Conservation (phyloP, 2,797 vertebrate species). For the Remorina albescens region DNA sequence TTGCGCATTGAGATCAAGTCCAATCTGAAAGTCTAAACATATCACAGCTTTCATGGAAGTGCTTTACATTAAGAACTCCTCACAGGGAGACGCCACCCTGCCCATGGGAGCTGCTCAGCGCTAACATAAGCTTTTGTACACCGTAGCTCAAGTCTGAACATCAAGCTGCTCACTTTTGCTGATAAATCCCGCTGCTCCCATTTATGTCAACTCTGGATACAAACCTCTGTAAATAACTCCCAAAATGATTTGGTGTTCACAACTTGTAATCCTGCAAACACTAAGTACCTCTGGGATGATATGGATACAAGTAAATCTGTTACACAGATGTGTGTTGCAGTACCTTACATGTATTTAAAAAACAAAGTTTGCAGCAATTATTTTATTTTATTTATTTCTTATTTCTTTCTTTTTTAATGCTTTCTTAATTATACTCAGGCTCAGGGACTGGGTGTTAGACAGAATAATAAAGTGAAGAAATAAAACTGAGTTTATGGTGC, state of each 20-base stretch:
- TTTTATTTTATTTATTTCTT: too few species aligned
- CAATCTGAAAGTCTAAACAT: background rate
- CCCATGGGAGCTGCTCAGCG: slow-evolving; percentile 2
- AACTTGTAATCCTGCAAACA: slow-evolving; percentile 57
- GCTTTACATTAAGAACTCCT: background rate
- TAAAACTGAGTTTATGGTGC: background rate
- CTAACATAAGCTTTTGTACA: background rate
- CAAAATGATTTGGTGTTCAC: slow-evolving; percentile 55
- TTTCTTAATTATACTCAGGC: slow-evolving; percentile 1
- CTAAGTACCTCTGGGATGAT: slow-evolving; percentile 47
- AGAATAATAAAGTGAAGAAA: background rate
- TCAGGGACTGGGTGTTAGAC: slow-evolving; percentile 1
- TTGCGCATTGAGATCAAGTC: background rate
- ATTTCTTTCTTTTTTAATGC: background rate
- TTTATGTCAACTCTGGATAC: slow-evolving; percentile 47
- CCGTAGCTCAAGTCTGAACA: slow-evolving; percentile 20
- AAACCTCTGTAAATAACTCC: slow-evolving; percentile 52
- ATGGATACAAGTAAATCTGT: slow-evolving; percentile 44
- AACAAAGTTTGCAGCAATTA: slow-evolving; percentile 19
- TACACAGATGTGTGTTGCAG: slow-evolving; percentile 8
- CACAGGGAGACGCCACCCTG: background rate
- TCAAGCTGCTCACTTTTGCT: slow-evolving; percentile 31
- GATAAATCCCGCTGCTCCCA: slow-evolving; percentile 43
- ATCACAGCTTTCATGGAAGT: background rate
- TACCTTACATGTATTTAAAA: slow-evolving; percentile 1